Percentiles rank a stretch among this genome's conserved stretches.
These are phyloP conservation scores for Cetoscarus ocellatus DNA, from an alignment of 2,797 vertebrate species.

Conservation along the genomic window DNA sequence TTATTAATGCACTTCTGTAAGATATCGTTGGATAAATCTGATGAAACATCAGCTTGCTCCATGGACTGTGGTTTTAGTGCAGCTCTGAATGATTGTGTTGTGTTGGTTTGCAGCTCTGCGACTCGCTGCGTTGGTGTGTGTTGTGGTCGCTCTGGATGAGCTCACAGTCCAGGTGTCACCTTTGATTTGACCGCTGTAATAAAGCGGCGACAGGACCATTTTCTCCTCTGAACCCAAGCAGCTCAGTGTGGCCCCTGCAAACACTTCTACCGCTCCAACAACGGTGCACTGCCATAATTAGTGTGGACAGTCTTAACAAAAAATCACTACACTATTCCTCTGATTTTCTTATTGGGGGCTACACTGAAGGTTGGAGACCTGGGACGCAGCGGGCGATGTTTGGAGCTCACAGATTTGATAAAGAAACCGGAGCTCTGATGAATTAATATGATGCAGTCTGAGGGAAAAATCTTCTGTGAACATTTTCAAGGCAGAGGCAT, in stretches of 20 bases:
- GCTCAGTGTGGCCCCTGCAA: conserved; percentile 27
- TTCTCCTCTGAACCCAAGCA: conserved; percentile 68
- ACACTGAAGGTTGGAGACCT: conserved; percentile 41
- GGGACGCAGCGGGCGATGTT: conserved; percentile 6
- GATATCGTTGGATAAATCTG: neutral
- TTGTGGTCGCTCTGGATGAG: conserved; percentile 38
- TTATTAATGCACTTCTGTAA: conserved; percentile 4
- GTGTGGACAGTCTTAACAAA: conserved; percentile 66
- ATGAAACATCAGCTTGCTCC: neutral
- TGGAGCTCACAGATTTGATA: conserved; percentile 25
- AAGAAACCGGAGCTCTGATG: conserved; percentile 5
- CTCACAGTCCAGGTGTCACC: conserved; percentile 74
- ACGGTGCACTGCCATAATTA: conserved; percentile 37
- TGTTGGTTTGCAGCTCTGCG: neutral
- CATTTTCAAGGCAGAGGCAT: neutral
- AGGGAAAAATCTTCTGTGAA: neutral
- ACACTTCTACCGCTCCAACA: conserved; percentile 27
- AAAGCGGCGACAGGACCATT: conserved; percentile 76
- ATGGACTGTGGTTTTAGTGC: neutral
- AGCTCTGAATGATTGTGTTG: too few relatives aligned
- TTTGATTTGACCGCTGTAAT: conserved; percentile 82
- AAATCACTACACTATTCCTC: conserved; percentile 62
- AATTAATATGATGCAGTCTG: conserved; percentile 7
- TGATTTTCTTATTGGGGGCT: conserved; percentile 52
- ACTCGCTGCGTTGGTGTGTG: conserved; percentile 28